A percentile compares a stretch with the other conserved stretches of the same genome.
These are phyloP conservation scores for Pogonophryne albipinna DNA, from an alignment of 2,797 vertebrate genomes.

Conservation along the genomic window DNA sequence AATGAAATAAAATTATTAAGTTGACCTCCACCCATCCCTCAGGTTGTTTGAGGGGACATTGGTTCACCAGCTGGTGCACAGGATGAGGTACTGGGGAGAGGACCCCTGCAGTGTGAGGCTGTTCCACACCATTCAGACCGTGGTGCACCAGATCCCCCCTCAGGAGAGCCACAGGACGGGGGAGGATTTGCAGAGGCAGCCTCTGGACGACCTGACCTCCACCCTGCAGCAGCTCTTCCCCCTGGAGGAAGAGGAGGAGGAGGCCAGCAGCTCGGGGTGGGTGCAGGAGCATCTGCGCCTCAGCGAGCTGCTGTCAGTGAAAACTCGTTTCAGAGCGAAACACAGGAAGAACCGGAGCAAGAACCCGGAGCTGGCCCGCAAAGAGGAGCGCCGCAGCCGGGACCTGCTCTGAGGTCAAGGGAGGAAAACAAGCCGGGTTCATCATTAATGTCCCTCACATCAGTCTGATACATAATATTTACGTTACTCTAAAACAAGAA, in stretches of 20 bases:
- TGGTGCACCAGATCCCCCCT: slow-evolving; percentile 35
- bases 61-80: slow-evolving; percentile 80
- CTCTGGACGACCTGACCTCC: neutral
- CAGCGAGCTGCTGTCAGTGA: neutral
- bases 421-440: too few relatives aligned
- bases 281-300: neutral
- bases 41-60: slow-evolving; percentile 88
- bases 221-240: slow-evolving; percentile 19
- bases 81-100: slow-evolving; percentile 57
- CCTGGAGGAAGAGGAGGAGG: neutral
- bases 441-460: too few relatives aligned
- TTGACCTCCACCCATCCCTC: too few relatives aligned
- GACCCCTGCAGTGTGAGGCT: slow-evolving; percentile 53
- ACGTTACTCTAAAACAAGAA: too few relatives aligned
- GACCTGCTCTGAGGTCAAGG: slow-evolving; percentile 1
- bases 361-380: slow-evolving; percentile 19
- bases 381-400: slow-evolving; percentile 1
- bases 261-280: fast-evolving
- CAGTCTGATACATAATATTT: too few relatives aligned
- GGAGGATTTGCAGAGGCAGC: neutral
- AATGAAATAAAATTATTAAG: too few relatives aligned
- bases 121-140: slow-evolving; percentile 73
- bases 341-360: slow-evolving; percentile 23
- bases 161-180: neutral
- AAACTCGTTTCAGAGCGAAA: slow-evolving; percentile 38